These are phyloP conservation scores for Atta texana DNA, from an alignment of 1,140 invertebrate genomes.

Conservation along the genomic window DNA sequence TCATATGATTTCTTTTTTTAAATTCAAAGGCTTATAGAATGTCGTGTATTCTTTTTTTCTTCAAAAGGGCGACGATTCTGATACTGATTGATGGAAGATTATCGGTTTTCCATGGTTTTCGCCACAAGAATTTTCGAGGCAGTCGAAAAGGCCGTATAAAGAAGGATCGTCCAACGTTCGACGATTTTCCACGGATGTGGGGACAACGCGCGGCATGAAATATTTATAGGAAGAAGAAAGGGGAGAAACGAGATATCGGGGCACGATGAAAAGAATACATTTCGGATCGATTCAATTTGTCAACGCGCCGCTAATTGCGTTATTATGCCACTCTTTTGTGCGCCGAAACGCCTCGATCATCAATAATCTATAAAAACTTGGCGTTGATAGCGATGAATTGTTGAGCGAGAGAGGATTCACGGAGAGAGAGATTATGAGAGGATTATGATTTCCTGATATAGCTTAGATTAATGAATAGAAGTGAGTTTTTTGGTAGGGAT, in stretches of 20 bases:
- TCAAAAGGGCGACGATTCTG: slow-evolving; percentile 62
- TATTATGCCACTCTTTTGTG: slow-evolving; percentile 80
- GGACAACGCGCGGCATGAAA: slow-evolving; percentile 82
- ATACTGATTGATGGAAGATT: slow-evolving; percentile 86
- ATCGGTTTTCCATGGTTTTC: slow-evolving; percentile 81
- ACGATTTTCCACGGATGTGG: slow-evolving; percentile 83
- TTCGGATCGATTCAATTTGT: slow-evolving; percentile 86
- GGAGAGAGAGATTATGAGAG: slow-evolving; percentile 30
- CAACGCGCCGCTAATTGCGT: slow-evolving; percentile 85
- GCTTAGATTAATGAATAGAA: slow-evolving; percentile 50
- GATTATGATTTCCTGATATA: slow-evolving; percentile 37
- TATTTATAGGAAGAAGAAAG: slow-evolving; percentile 82
- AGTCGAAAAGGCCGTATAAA: slow-evolving; percentile 18
- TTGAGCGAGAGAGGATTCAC: neutral
- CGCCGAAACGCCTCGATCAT: slow-evolving; percentile 79
- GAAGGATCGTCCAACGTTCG: slow-evolving; percentile 64
- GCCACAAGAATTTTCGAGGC: slow-evolving; percentile 61
- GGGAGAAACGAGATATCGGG: slow-evolving; percentile 66
- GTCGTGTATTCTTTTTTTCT: neutral
- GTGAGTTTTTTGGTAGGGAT: slow-evolving; percentile 24
- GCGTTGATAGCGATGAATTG: slow-evolving; percentile 36
- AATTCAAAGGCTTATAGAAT: slow-evolving; percentile 30
- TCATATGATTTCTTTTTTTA: slow-evolving; percentile 14
- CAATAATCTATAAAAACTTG: slow-evolving; percentile 82
- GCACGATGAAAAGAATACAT: slow-evolving; percentile 85